Conservation (phyloP, 2,888 invertebrate species). For the Piscicola geometra region DNA sequence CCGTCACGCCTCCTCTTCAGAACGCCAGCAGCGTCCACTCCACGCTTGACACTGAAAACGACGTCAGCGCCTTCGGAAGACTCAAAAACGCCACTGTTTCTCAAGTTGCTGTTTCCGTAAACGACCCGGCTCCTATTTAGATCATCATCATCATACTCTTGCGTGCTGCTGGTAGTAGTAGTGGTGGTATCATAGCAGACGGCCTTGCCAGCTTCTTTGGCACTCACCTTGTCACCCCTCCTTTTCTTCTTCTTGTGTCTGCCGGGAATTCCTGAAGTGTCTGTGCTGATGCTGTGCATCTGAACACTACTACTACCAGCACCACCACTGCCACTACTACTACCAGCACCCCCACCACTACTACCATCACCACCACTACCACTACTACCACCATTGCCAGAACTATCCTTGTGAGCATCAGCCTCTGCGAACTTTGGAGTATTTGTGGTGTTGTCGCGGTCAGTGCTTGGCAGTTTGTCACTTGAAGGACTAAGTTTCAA, state of each 20-base stretch:
- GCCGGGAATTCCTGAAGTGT: not conserved
- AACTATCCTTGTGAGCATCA: no score
- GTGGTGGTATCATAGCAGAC: no score
- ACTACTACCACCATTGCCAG: no score
- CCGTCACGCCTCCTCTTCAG: no score
- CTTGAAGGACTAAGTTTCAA: no score
- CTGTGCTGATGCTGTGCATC: constrained; percentile 14
- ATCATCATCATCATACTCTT: not conserved
- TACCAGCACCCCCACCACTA: no score
- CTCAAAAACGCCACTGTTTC: not conserved
- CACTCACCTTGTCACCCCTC: constrained; percentile 10
- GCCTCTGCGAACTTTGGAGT: no score
- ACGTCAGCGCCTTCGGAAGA: no score
- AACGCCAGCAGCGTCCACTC: not conserved
- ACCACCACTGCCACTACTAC: not conserved
- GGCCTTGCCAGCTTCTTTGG: not conserved
- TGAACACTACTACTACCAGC: not conserved
- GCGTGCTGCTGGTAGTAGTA: not conserved
- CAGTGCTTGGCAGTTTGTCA: no score
- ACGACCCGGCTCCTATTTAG: not conserved
- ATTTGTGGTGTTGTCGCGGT: no score
- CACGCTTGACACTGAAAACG: no score
- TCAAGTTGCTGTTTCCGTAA: not conserved
- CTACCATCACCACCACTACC: no score
- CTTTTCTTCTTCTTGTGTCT: not conserved